Evolutionary conservation across 2,888 invertebrate species (phyloP), one percentile per base, ranked within the genome.

Genomic region (Drosophila meridionalis): DNA sequence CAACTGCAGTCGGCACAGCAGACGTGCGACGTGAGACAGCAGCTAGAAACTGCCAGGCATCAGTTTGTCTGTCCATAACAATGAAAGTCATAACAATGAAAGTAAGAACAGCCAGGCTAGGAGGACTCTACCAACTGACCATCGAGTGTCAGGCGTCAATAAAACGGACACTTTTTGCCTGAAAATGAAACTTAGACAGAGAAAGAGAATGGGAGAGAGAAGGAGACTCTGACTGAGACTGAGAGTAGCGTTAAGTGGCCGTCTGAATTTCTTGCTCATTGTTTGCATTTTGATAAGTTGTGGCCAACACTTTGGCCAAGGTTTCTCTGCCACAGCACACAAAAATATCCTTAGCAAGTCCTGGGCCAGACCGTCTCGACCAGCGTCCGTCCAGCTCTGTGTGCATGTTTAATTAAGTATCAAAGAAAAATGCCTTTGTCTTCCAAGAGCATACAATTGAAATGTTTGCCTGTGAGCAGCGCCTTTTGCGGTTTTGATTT

Each of bases 31-130:
- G 3, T 0, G 2, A 42, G 32, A 36, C 34, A n/a, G 30, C 20
- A 26, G 34, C 26, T 4, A 11, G 50, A 45, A 32, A 20, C 26
- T 4, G 32, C 12, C 40, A 26, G 50, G 50, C 48, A 30, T 53
- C 58, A 73, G 73, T 66, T 63, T 69, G 65, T 62, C 68, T 69
- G 71, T 75, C 75, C 60, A 75, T 69, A 69, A 82, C 75, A 80
- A 80, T 82, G 69, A 78, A 80, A 64, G 61, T 68, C 71, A 82
- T 69, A 74, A 80, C 78, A 80, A 80, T 69, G 75, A 78, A 66
- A 67, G 61, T 42, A 62, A 66, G 63, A 56, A 53, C 50, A 62
- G n/a, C 55, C 45, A 47, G 32, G n/a, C 60, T 56, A 30, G 8
- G 36, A 20, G 20, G 20, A 20, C 28, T 55, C 32, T 36, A 12